Base-by-base conservation (phyloP, 2,113 vertebrate genomes). In the Ophthalmolycus amberensis region DNA sequence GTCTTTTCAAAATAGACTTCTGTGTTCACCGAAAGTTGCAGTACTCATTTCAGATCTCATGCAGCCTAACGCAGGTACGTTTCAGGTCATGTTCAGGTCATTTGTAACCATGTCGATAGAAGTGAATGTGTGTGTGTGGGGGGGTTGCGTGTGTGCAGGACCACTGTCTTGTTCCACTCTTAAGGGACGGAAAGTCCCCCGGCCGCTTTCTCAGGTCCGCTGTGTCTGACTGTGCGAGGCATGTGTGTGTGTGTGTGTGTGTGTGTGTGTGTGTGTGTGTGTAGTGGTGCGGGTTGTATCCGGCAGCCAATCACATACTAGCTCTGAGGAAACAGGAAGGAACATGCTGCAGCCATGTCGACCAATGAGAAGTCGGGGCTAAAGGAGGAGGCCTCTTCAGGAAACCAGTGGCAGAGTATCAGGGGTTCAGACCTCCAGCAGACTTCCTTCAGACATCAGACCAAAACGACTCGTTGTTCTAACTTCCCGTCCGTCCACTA, bases 301-400 rank as follows among this genome's bases (percentile, higher is more conserved):
- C 3, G 9, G 22, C 50, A 63, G 60, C 87, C 89, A 90, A 91
- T 91, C 62, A 9, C 14, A n/a, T 15, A 1, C 42, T 7, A 60
- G 40, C 34, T 77, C 16, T 37, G 58, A 83, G 87, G 80, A 93
- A 91, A 83, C 88, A 93, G 93, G 91, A 94, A 94, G 91, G 79
- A 86, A 88, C 67, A 60, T 11, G 37, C n/a, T n/a, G 34, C 52
- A 69, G 70, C 59, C 10, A 34, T 0, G 38, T 65, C 20, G 2
- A 50, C 93, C 92, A 94, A 94, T 92, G 75, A 85, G 75, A 77
- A 38, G 68, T 18, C 22, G 0, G 6, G 62, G 29, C 50, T 68
- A 6, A 50, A 46, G 79, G 80, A 87, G 72, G 73, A 85, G 68
- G 32, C 84, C 81, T 74, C 54, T 40, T 85, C 89, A 92, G 92